Conservation (phyloP, 2,113 vertebrate species). For the Hippocampus barbouri region DNA sequence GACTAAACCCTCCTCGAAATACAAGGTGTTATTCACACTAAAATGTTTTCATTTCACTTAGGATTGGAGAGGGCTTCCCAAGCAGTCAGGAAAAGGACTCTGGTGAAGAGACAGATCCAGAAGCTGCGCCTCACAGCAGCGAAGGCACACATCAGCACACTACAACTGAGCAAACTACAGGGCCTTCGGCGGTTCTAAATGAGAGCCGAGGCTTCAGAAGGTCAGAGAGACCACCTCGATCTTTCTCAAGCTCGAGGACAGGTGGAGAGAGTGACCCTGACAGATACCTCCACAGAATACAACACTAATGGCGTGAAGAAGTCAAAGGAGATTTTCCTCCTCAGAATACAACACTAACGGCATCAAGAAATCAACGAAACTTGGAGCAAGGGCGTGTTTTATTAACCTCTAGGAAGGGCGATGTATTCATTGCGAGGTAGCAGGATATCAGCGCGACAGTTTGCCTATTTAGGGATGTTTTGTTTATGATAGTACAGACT, state of each 20-base stretch:
- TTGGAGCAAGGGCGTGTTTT: background rate
- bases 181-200: background rate
- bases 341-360: background rate
- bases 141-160: slow-evolving; percentile 27
- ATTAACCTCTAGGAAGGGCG: background rate
- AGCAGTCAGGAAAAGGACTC: slow-evolving; percentile 30
- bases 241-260: slow-evolving; percentile 37
- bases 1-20: too few relatives aligned
- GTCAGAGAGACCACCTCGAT: slow-evolving; percentile 33
- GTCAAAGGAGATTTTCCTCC: background rate
- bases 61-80: slow-evolving; percentile 49
- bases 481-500: too few relatives aligned
- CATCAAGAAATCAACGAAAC: background rate
- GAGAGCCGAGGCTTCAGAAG: slow-evolving; percentile 24
- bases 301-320: slow-evolving; percentile 41
- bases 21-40: background rate
- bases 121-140: slow-evolving; percentile 20
- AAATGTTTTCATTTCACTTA: slow-evolving; percentile 17
- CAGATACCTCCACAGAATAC: slow-evolving; percentile 66
- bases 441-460: background rate
- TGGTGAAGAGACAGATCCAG: slow-evolving; percentile 25
- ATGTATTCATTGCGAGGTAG: background rate
- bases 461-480: background rate
- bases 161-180: background rate
- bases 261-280: slow-evolving; percentile 48